phyloP scores from a whole-genome alignment of 1,140 invertebrate genomes.

The Teleogryllus occipitalis region DNA sequence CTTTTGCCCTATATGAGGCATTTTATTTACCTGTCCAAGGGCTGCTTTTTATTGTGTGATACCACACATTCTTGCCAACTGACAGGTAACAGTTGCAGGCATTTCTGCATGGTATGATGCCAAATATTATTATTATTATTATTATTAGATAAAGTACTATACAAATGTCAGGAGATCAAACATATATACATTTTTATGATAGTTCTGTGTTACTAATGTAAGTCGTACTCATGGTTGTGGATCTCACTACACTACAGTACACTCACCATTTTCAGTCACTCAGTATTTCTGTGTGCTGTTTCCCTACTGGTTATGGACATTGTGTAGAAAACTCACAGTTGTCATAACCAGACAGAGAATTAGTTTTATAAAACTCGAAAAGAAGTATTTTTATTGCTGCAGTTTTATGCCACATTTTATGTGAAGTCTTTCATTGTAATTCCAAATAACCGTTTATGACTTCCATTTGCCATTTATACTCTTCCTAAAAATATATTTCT shows the following conservation, averaged over 20 bases:
- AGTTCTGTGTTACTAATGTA: background rate
- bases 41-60: too few species aligned
- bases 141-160: too few species aligned
- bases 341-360: background rate
- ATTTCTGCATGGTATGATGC: too few species aligned
- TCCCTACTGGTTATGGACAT: background rate
- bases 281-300: background rate
- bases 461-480: slow-evolving; percentile 8
- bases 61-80: too few species aligned
- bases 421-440: slow-evolving; percentile 7
- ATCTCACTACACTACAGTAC: background rate
- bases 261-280: background rate
- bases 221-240: background rate
- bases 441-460: background rate
- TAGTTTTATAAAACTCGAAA: slow-evolving; percentile 12
- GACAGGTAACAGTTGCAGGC: too few species aligned
- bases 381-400: slow-evolving; percentile 10
- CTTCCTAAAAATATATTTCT: slow-evolving; percentile 4
- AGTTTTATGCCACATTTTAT: slow-evolving; percentile 5
- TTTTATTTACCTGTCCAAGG: too few species aligned
- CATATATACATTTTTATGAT: background rate
- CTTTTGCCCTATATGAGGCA: too few species aligned
- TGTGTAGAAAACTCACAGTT: background rate
- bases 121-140: too few species aligned
- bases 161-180: too few species aligned